These are phyloP conservation scores for Larimichthys crocea DNA, from an alignment of 2,113 vertebrate species.

Conservation along the genomic window DNA sequence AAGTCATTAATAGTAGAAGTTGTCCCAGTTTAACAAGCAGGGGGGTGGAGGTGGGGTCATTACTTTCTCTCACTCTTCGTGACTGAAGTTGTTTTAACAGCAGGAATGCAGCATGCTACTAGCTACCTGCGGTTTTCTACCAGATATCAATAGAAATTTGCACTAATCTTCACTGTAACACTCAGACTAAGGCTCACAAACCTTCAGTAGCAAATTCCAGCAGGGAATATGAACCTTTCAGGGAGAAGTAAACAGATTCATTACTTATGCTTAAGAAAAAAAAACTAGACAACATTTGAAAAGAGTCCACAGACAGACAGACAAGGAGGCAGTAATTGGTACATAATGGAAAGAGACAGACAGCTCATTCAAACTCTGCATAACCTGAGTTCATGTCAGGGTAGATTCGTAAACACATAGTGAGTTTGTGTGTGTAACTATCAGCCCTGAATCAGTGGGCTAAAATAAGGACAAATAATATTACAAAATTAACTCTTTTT, in stretches of 20 bases:
- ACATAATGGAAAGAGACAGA: conserved; percentile 54
- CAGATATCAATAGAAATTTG: neutral
- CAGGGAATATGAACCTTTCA: neutral
- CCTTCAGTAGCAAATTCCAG: neutral
- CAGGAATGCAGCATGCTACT: neutral
- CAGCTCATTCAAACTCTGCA: conserved; percentile 53
- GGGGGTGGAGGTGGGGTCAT: conserved; percentile 4
- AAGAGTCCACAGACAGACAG: neutral
- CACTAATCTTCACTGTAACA: neutral
- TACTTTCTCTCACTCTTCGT: conserved; percentile 16
- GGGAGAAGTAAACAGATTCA: neutral
- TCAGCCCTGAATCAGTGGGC: conserved; percentile 15
- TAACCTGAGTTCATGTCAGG: conserved; percentile 31
- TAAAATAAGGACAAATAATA: conserved; percentile 29
- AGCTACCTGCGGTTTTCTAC: neutral
- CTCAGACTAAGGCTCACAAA: neutral
- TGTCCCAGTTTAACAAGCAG: conserved; percentile 48
- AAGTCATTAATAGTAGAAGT: conserved; percentile 40
- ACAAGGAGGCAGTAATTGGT: conserved; percentile 14
- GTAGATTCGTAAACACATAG: conserved; percentile 19
- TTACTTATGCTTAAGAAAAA: conserved; percentile 3
- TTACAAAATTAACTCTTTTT: neutral
- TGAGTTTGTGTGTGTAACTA: neutral
- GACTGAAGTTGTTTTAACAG: conserved; percentile 17
- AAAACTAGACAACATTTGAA: conserved; percentile 21